Conservation (phyloP, 2,888 invertebrate species). For the Heliconius cydno region DNA sequence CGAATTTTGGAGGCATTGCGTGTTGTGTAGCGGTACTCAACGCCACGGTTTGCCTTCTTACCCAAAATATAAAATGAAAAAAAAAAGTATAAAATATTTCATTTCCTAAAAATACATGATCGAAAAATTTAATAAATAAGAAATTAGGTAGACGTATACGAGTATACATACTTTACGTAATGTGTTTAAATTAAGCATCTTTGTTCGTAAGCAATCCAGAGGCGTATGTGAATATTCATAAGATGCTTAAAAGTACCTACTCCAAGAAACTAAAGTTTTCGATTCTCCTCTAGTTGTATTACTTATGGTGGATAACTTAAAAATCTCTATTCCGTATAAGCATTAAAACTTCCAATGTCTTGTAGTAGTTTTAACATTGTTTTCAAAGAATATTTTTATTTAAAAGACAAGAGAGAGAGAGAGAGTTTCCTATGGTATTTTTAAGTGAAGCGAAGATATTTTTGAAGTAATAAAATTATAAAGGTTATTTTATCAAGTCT, state of each 20-base stretch:
- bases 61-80: no score
- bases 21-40: no score
- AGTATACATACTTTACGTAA: constrained; percentile 51
- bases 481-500: background rate
- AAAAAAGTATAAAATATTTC: no score
- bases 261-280: constrained; percentile 56
- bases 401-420: background rate
- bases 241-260: constrained; percentile 52
- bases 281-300: constrained; percentile 43
- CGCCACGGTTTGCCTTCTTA: no score
- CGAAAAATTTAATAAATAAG: no score
- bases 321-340: constrained; percentile 36
- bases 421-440: background rate
- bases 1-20: no score
- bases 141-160: no score
- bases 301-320: constrained; percentile 42
- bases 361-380: constrained; percentile 11
- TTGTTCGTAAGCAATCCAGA: constrained; percentile 63
- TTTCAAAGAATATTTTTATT: constrained; percentile 24
- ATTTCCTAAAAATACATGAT: no score
- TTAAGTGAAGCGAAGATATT: background rate
- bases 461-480: constrained; percentile 13
- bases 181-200: constrained; percentile 61
- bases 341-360: constrained; percentile 35
- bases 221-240: constrained; percentile 74